Base-by-base conservation (phyloP, 2,113 vertebrate species). In the Litocranius walleri region DNA sequence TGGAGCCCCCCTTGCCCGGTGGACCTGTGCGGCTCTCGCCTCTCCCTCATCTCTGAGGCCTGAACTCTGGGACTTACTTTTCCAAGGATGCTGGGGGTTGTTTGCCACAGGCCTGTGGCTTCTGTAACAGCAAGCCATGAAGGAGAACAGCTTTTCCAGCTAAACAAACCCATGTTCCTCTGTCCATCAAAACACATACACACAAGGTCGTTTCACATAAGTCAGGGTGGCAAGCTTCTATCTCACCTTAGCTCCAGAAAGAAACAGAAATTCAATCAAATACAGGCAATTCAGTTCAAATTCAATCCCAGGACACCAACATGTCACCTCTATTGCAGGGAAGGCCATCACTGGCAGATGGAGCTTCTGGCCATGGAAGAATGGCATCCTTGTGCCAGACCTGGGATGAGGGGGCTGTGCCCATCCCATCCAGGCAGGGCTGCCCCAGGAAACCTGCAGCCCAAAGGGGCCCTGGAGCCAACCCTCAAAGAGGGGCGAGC, bases 241-340 rank as follows among this genome's bases (percentile, higher is more conserved):
- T 91, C 64, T 77, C 40, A 80, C 45, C 91, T 59, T 40, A 85
- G 64, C 67, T 57, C 95, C 82, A 61, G n/a, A 95, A 84, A 43
- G 59, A 84, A 48, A 94, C 17, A 95, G 36, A 74, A 17, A 56
- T 45, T 81, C 61, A 89, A 67, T 86, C 94, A 88, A 90, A 94
- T 43, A 61, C 12, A 90, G 48, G 45, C n/a, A 64, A 91, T 91
- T 85, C 36, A 21, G 67, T 64, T 94, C 77, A 91, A 54, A 57
- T 77, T 77, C 71, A 77, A 25, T 33, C 29, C 15, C 9, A 19
- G 74, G 77, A 84, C 62, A 27, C 25, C 10, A 30, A 40, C 54
- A 74, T 21, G 8, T 59, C 19, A 48, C 59, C 14, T 21, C 59
- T 85, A 15, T 74, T 52, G 25, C 7, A 88, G 48, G 54, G 12